phyloP scores from a whole-genome alignment of 2,888 invertebrate genomes.

The Drosophila kuntzei region DNA sequence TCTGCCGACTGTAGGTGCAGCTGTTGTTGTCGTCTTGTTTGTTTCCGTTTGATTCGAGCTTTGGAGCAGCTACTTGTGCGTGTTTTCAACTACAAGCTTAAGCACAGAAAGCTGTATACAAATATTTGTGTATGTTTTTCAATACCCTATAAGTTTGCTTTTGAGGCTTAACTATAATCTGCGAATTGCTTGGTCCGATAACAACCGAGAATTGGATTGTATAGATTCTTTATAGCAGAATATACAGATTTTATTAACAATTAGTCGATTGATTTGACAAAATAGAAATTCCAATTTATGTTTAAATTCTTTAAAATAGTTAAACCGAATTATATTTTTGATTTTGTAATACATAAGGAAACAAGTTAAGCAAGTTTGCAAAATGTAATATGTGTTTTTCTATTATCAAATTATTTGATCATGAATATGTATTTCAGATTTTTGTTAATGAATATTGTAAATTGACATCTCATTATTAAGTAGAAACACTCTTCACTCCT shows the following conservation, averaged over 20 bases:
- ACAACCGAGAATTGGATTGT: neutral
- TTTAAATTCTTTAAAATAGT: no score
- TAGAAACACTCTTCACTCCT: neutral
- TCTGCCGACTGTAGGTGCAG: conserved; percentile 8
- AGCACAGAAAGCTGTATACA: conserved; percentile 10
- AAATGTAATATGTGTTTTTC: no score
- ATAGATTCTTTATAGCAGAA: no score
- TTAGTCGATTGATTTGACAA: no score
- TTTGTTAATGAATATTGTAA: neutral
- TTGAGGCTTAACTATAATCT: neutral
- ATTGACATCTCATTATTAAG: neutral
- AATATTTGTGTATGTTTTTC: conserved; percentile 13
- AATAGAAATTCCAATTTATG: no score
- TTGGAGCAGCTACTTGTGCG: conserved; percentile 26
- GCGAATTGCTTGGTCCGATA: neutral
- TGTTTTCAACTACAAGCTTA: conserved; percentile 22
- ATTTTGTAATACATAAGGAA: no score
- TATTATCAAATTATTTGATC: no score
- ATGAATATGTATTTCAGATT: no score
- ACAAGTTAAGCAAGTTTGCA: no score
- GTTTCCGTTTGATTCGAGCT: conserved; percentile 32
- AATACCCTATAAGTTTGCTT: conserved; percentile 14
- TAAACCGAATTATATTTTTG: no score
- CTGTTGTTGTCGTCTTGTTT: conserved; percentile 19
- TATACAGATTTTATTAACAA: no score